Evolutionary conservation across 1,140 invertebrate genomes (phyloP).

Genomic region (Anthonomus grandis): DNA sequence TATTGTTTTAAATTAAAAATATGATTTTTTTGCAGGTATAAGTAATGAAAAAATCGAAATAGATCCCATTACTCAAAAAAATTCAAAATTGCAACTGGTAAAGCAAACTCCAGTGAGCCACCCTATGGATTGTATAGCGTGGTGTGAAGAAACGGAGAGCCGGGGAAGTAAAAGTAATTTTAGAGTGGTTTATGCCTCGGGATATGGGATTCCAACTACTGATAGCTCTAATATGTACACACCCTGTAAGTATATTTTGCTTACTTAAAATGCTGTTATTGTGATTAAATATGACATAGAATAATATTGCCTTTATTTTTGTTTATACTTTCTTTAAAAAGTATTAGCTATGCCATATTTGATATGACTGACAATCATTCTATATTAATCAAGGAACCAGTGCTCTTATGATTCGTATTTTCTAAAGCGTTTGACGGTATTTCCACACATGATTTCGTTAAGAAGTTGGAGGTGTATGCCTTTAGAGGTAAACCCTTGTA

Average conservation of each 20-base stretch:
- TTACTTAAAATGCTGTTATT: too few relatives aligned
- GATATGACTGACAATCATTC: too few relatives aligned
- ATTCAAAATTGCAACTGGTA: constrained; percentile 69
- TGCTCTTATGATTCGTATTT: too few relatives aligned
- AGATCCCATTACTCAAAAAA: constrained; percentile 71
- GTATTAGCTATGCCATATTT: too few relatives aligned
- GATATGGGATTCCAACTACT: constrained; percentile 22
- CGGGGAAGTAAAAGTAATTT: constrained; percentile 62
- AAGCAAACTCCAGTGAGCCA: constrained; percentile 69
- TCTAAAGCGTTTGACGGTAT: too few relatives aligned
- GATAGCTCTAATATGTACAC: constrained; percentile 9
- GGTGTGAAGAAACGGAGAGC: constrained; percentile 75
- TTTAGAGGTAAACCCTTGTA: too few relatives aligned
- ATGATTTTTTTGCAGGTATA: constrained; percentile 56
- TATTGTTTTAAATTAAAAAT: not conserved
- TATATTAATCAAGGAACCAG: too few relatives aligned
- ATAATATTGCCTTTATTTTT: too few relatives aligned
- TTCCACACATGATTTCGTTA: too few relatives aligned
- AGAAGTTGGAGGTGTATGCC: too few relatives aligned
- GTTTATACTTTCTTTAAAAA: too few relatives aligned
- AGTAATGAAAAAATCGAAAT: constrained; percentile 91
- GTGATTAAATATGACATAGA: too few relatives aligned
- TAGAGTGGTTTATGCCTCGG: constrained; percentile 57
- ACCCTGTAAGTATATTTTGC: constrained; percentile 12
- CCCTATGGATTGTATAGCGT: constrained; percentile 80